These are phyloP conservation scores for Eupithecia inturbata DNA, from an alignment of 2,888 invertebrate genomes.

Conservation along the genomic window DNA sequence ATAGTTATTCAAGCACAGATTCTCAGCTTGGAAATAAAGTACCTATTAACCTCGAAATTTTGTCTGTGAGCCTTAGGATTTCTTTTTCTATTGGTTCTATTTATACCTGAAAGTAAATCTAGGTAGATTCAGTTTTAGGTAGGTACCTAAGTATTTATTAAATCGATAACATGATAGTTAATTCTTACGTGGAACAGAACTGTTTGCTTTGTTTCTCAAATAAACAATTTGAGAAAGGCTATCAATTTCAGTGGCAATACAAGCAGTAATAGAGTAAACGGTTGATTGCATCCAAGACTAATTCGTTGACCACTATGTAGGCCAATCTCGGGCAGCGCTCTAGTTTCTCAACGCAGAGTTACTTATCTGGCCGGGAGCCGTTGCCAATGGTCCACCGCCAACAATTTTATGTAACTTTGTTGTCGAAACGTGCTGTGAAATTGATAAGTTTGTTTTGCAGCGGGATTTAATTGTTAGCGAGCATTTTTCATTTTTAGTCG, in stretches of 20 bases:
- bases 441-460: conserved; percentile 68
- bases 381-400: conserved; percentile 75
- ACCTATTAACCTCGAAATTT: background rate
- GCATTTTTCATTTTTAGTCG: conserved; percentile 41
- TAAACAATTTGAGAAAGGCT: conserved; percentile 65
- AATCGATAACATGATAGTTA: background rate
- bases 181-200: background rate
- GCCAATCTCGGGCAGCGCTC: conserved; percentile 77
- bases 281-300: conserved; percentile 76
- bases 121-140: background rate
- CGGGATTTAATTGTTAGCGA: conserved; percentile 46
- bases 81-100: background rate
- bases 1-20: background rate
- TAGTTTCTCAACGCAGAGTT: conserved; percentile 79
- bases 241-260: conserved; percentile 72
- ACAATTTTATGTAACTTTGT: conserved; percentile 80
- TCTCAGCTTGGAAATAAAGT: background rate
- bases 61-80: background rate
- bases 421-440: conserved; percentile 78
- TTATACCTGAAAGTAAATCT: too few relatives aligned
- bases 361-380: conserved; percentile 76
- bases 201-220: conserved; percentile 34
- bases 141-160: background rate
- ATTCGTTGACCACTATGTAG: conserved; percentile 75
- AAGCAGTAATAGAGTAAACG: conserved; percentile 72